phyloP scores from a whole-genome alignment of 2,797 vertebrate genomes.

The Adrianichthys oophorus region DNA sequence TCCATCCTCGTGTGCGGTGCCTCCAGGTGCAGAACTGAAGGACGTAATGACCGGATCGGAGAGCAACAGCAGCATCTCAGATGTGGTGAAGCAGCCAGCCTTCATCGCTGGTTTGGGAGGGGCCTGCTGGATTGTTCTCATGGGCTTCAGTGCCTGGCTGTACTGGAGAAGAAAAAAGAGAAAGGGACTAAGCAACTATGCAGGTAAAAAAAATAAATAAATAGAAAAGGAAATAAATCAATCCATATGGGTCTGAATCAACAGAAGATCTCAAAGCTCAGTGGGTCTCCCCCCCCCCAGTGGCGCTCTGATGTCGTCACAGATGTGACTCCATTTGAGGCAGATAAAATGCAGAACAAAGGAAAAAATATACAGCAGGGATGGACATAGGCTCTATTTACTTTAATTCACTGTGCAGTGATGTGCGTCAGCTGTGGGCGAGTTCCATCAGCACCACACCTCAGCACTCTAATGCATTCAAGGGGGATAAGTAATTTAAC shows the following conservation, averaged over 20 bases:
- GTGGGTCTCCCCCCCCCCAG: constrained; percentile 30
- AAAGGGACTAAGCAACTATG: constrained; percentile 97
- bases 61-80: constrained; percentile 90
- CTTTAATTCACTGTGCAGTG: constrained; percentile 72
- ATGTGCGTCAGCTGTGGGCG: constrained; percentile 70
- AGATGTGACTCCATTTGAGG: constrained; percentile 61
- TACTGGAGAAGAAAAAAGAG: constrained; percentile 98
- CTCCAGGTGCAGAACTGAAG: constrained; percentile 82
- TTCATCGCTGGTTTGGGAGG: constrained; percentile 95
- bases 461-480: constrained; percentile 65
- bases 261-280: constrained; percentile 47
- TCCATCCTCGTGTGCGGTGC: constrained; percentile 7
- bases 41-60: constrained; percentile 90
- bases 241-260: constrained; percentile 53
- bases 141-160: constrained; percentile 97
- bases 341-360: constrained; percentile 67
- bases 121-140: constrained; percentile 96
- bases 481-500: constrained; percentile 74
- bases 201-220: constrained; percentile 81
- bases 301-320: constrained; percentile 48
- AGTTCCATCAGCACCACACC: constrained; percentile 66
- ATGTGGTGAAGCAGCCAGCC: constrained; percentile 95
- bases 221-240: constrained; percentile 20
- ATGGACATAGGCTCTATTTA: constrained; percentile 71
- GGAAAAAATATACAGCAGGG: constrained; percentile 58